A percentile compares a stretch with the other conserved stretches of the same genome.
These are phyloP conservation scores for Drymonia ruficornis DNA, from an alignment of 2,888 invertebrate genomes.

Conservation along the genomic window DNA sequence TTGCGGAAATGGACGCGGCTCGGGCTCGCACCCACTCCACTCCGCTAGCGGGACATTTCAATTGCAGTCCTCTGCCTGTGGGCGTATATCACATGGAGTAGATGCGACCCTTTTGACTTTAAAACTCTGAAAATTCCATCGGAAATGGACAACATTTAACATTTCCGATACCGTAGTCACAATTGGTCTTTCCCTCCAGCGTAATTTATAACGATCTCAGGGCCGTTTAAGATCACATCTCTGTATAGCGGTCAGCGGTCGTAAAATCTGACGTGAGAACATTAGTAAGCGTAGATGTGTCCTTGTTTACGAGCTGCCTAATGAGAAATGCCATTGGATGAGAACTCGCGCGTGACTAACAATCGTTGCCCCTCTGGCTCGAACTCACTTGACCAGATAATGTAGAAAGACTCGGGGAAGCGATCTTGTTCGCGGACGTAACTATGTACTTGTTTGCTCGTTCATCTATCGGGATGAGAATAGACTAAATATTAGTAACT, in stretches of 20 bases:
- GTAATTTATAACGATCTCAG: conserved; percentile 58
- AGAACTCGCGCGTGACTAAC: conserved; percentile 66
- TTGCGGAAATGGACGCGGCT: conserved; percentile 81
- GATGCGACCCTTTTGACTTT: conserved; percentile 38
- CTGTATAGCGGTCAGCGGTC: conserved; percentile 65
- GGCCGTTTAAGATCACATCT: conserved; percentile 49
- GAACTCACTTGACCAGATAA: conserved; percentile 35
- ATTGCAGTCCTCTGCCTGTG: conserved; percentile 68
- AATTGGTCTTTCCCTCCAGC: conserved; percentile 7
- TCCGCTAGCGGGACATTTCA: conserved; percentile 80
- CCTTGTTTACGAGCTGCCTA: conserved; percentile 75
- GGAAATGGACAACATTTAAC: conserved; percentile 9
- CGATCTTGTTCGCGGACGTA: conserved; percentile 39
- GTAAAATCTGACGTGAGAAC: conserved; percentile 70
- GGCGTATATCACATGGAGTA: conserved; percentile 65
- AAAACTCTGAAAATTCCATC: background rate
- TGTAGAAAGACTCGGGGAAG: conserved; percentile 43
- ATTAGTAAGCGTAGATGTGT: conserved; percentile 75
- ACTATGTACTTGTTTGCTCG: conserved; percentile 21
- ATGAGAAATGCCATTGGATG: conserved; percentile 69
- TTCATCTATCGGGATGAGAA: conserved; percentile 12
- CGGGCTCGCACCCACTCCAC: conserved; percentile 76
- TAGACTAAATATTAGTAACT: background rate
- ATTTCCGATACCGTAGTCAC: conserved; percentile 35
- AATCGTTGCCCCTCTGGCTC: conserved; percentile 52